Evolutionary conservation across 1,140 invertebrate species (phyloP), one percentile per base, ranked within the genome.

Genomic region (Drosophila repleta): DNA sequence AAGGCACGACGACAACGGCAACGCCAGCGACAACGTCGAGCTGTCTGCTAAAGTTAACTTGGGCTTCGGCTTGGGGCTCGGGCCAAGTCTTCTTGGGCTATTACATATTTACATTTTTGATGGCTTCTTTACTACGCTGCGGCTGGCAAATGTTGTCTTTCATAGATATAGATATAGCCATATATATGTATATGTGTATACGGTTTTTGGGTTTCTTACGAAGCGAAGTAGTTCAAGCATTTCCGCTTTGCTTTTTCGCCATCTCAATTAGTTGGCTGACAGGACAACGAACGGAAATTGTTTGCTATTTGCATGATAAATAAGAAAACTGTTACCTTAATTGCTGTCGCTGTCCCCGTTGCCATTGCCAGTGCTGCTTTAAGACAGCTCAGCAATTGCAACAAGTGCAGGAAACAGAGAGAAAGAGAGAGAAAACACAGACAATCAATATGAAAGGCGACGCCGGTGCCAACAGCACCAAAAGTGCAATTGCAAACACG

Each of bases 101-200:
- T 84, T 84, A 84, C 48, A 70, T 85, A 85, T 85, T 85, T 85
- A 85, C 81, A 85, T 85, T 85, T 85, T 78, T 87, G 82, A 87
- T 85, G 74, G 70, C 61, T 76, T 64, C 74, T 67, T 61, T 60
- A 29, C 45, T 39, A 39, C 49, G 24, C 46, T 74, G 39, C 37
- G 61, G 52, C 58, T 51, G 37, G 64, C 45, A 69, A 76, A 64
- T 73, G 52, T 80, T 74, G 57, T 77, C 66, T 20, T 52, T n/a
- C 39, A 41, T 17, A 43, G 39, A 17, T 43, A 43, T 17, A 43
- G n/a, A 7, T 43, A 43, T 15, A 43, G n/a, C 8, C 10, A 29
- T 29, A 29, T 7, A 29, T 29, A 29, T 8, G 0, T 29, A 7
- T 29, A 8, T 29, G 8, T 29, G 8, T 29, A 29, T 8, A 29